These are phyloP conservation scores for Salminus brasiliensis DNA, from an alignment of 2,113 vertebrate species.

Conservation along the genomic window DNA sequence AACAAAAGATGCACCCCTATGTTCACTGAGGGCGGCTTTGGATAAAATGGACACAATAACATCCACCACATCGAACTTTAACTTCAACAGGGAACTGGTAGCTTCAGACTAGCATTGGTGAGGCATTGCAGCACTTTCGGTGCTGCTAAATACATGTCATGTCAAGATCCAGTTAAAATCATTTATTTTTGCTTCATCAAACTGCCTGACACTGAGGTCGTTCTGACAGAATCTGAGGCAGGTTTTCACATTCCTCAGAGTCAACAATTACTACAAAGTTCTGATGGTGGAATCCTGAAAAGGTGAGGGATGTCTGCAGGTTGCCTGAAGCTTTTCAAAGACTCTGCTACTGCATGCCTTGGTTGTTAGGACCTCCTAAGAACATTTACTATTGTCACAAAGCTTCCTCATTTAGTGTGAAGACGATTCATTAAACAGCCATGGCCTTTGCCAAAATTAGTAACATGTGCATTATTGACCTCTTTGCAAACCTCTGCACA, in stretches of 20 bases:
- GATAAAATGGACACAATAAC: too few species aligned
- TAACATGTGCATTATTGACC: background rate
- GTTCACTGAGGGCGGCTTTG: too few species aligned
- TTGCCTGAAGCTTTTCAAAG: too few species aligned
- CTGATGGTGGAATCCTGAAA: background rate
- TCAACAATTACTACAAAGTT: too few species aligned
- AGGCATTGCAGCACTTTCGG: too few species aligned
- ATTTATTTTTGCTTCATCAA: too few species aligned
- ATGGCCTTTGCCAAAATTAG: background rate
- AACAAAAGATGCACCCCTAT: too few species aligned
- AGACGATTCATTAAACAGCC: background rate
- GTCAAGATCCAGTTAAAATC: too few species aligned
- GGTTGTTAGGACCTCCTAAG: background rate
- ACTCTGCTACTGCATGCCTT: background rate
- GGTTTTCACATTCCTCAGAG: background rate
- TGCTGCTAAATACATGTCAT: too few species aligned
- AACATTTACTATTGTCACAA: background rate
- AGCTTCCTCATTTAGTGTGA: background rate
- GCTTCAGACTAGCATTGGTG: too few species aligned
- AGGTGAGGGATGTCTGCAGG: background rate
- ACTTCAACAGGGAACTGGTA: too few species aligned
- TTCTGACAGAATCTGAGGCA: background rate
- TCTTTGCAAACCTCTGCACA: background rate
- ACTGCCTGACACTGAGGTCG: background rate
- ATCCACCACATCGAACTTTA: too few species aligned